Base-by-base conservation (phyloP, 2,888 invertebrate species). In the Ochlodes sylvanus region DNA sequence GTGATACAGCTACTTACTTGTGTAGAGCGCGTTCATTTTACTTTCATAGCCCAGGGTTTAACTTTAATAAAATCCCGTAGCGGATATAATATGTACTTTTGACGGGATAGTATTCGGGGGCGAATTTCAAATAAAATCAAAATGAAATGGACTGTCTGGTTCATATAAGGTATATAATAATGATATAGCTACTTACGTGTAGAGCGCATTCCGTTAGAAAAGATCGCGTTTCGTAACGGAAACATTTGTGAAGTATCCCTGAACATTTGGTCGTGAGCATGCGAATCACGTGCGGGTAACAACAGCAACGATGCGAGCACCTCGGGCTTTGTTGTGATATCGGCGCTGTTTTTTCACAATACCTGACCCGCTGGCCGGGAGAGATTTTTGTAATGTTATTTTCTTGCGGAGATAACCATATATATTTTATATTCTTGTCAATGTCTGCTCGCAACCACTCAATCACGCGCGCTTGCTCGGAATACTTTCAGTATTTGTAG, bases 311-410 rank as follows among this genome's bases (percentile, higher is more conserved):
- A 84, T 72, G 85, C 82, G 84, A 84, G 84, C 84, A 88, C 87
- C 89, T 85, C 84, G 86, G 86, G 89, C 89, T 88, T 90, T 92
- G 92, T 91, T 90, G 90, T 90, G 90, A 90, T 92, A 92, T 88
- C 88, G 84, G 82, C 82, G 80, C 76, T 79, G 81, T 84, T 87
- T 89, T 90, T 90, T 88, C 84, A 85, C 87, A 88, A 88, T 89
- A 89, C 89, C 90, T 89, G 91, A 90, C 87, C 82, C 77, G 81
- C 80, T 82, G 78, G 78, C 79, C 75, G 79, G 76, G 82, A 84
- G 85, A 87, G 89, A 87, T 89, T 89, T 86, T 80, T 82, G 80
- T 84, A 83, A 85, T 84, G 83, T 83, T 84, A 79, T 80, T 79
- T 82, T 77, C 78, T 79, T 70, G 80, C 79, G 83, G 83, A 81